phyloP scores from a whole-genome alignment of 2,888 invertebrate species.

The Onchidella celtica region DNA sequence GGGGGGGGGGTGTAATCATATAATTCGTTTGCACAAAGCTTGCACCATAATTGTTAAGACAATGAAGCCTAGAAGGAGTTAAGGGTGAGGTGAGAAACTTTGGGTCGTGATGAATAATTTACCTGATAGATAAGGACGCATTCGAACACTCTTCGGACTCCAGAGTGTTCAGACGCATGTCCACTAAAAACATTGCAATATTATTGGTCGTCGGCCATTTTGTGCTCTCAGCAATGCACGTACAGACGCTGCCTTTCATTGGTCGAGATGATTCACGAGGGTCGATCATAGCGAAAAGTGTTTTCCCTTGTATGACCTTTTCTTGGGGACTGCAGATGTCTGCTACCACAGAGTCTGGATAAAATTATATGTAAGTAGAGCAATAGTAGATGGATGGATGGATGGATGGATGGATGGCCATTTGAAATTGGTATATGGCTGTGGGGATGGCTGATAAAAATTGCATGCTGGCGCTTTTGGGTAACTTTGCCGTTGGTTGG shows the following conservation, averaged over 20 bases:
- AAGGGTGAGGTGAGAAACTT: too few species aligned
- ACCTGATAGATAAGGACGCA: slow-evolving; percentile 30
- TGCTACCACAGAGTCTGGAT: slow-evolving; percentile 48
- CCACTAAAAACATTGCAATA: slow-evolving; percentile 55
- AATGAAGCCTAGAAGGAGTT: too few species aligned
- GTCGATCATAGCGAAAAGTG: slow-evolving; percentile 53
- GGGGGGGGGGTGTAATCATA: too few species aligned
- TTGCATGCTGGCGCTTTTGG: too few species aligned
- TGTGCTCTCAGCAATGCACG: slow-evolving; percentile 53
- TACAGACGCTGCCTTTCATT: slow-evolving; percentile 48
- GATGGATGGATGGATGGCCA: neutral
- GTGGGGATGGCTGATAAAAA: neutral
- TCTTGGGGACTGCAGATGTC: slow-evolving; percentile 51
- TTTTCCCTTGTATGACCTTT: slow-evolving; percentile 46
- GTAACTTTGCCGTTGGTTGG: too few species aligned
- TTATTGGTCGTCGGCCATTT: slow-evolving; percentile 50
- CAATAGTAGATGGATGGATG: neutral
- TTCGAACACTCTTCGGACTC: slow-evolving; percentile 49
- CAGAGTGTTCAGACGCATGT: slow-evolving; percentile 50
- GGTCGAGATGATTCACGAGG: slow-evolving; percentile 21
- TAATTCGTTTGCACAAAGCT: too few species aligned
- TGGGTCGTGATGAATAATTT: too few species aligned
- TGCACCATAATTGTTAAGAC: too few species aligned
- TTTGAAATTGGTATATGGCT: neutral
- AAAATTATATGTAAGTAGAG: neutral